Conservation (phyloP, 92 coral and sea anemone species). For the Ricordea florida region DNA sequence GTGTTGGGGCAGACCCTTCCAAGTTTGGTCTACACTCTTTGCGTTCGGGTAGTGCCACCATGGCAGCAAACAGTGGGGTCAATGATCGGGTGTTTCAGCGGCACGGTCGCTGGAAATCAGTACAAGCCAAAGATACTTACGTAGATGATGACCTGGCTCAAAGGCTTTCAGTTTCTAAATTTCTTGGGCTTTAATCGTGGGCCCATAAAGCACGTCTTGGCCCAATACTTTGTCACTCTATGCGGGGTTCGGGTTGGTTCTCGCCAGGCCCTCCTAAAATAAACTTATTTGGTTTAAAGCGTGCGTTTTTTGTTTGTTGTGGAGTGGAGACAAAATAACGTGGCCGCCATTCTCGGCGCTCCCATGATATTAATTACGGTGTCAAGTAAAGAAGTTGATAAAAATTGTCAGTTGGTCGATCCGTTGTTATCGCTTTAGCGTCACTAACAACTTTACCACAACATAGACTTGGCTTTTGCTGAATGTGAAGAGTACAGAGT, state of each 20-base stretch:
- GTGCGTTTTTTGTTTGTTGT: neutral
- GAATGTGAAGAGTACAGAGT: too few relatives aligned
- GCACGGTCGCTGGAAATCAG: constrained; percentile 22
- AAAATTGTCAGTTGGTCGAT: too few relatives aligned
- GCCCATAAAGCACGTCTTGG: neutral
- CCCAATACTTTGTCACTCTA: neutral
- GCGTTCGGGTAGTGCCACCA: constrained; percentile 6
- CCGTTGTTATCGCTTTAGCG: too few relatives aligned
- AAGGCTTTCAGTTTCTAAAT: neutral
- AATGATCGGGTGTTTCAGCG: constrained; percentile 17
- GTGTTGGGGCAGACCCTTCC: constrained; percentile 2
- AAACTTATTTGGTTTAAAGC: too few relatives aligned
- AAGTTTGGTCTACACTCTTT: constrained; percentile 25
- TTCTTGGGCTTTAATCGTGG: neutral
- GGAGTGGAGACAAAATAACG: neutral
- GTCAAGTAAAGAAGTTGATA: too few relatives aligned
- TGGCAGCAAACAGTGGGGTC: constrained; percentile 11
- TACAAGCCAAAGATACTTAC: constrained; percentile 9
- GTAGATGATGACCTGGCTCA: neutral
- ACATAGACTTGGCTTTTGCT: too few relatives aligned
- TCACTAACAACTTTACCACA: too few relatives aligned
- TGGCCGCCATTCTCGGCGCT: too few relatives aligned
- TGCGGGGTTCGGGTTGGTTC: neutral
- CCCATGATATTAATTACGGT: too few relatives aligned
- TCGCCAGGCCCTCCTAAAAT: too few relatives aligned